Evolutionary conservation across 2,888 invertebrate genomes (phyloP), one percentile per base, ranked within the genome.

Genomic region (Muschampia plurimacula): DNA sequence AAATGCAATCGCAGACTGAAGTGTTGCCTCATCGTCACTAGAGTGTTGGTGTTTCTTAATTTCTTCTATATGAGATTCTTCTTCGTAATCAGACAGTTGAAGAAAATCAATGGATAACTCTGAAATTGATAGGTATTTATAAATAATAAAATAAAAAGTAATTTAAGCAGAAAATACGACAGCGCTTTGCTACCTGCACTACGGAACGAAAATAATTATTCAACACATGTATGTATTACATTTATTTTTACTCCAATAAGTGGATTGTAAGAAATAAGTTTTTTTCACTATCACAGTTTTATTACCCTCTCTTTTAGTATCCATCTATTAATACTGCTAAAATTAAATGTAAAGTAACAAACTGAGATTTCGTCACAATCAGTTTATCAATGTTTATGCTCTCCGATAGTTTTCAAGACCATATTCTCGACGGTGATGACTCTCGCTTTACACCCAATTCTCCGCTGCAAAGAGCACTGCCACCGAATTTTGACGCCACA

Each of bases 381-480:
- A 8, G 6, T 36, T 60, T 2, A 13, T 71, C 59, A 69, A 68
- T 77, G 77, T 12, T 52, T 67, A 72, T 78, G 78, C 0, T 69
- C 28, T 8, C 73, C 74, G 32, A 57, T 46, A 1, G 12, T 32
- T 62, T 73, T 75, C 3, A 76, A 39, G 9, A 78, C 28, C 0
- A 13, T 32, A 15, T 75, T 67, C 1, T 73, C 69, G 22, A 69
- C 8, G 0, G 76, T 78, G 2, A 62, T 6, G 7, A 77, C 46
- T n/a, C 71, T 65, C 0, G 77, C 77, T 5, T 74, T 75, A 32
- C 77, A 77, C 10, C 68, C 69, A 0, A 55, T 12, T 13, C 65
- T 64, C 46, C 73, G 72, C 62, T 67, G 52, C 6, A 9, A 36
- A 7, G 75, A 60, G 52, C 78, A 78, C 10, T 75, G 75, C 77